Conservation (phyloP, 2,113 vertebrate genomes). For the Anseranas semipalmata region DNA sequence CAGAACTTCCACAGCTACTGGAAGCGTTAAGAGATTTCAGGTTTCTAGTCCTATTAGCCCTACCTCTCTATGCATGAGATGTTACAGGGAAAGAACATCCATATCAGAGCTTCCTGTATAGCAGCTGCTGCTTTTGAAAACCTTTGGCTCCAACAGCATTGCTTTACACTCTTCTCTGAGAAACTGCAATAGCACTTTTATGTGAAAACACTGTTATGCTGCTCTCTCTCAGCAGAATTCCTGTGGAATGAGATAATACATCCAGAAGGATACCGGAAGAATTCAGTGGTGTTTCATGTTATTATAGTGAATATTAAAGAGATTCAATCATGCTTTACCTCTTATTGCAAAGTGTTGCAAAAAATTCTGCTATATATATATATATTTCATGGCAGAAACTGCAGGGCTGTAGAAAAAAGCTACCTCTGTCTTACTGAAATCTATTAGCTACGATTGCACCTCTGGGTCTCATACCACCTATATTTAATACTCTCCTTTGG, state of each 20-base stretch:
- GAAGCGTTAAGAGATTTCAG: background rate
- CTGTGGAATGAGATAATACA: background rate
- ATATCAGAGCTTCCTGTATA: background rate
- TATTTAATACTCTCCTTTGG: conserved; percentile 57
- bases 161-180: background rate
- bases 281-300: conserved; percentile 24
- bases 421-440: conserved; percentile 64
- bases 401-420: conserved; percentile 16
- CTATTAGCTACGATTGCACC: conserved; percentile 62
- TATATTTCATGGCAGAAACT: conserved; percentile 35
- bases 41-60: background rate
- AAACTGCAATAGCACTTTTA: background rate
- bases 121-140: background rate
- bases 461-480: conserved; percentile 30
- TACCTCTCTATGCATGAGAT: background rate
- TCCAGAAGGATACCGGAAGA: background rate
- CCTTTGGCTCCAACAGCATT: background rate
- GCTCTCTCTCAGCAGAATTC: background rate
- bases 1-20: background rate
- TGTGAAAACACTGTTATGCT: background rate
- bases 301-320: conserved; percentile 60
- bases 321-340: conserved; percentile 56
- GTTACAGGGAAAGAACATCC: background rate
- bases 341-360: background rate
- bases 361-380: background rate